Percentiles rank a stretch among this genome's conserved stretches.
Evolutionary conservation across 2,797 vertebrate species (phyloP).

Genomic region (Leptoclinus maculatus): DNA sequence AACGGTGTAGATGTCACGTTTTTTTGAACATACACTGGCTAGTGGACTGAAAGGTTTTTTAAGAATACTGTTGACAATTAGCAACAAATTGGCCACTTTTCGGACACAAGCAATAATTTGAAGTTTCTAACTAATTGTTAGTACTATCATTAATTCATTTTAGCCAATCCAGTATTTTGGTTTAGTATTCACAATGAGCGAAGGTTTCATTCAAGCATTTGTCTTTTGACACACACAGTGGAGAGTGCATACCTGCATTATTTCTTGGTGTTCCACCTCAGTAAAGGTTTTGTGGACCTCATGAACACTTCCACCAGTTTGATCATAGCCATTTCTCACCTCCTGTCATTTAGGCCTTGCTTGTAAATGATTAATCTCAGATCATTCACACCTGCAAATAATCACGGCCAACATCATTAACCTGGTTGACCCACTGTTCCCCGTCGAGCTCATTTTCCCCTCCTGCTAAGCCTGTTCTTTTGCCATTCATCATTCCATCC

Average conservation of each 20-base stretch:
- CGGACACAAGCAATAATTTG: not conserved
- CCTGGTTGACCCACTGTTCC: slow-evolving; percentile 71
- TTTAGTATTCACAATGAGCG: slow-evolving; percentile 5
- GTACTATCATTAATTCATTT: slow-evolving; percentile 9
- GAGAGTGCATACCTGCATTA: slow-evolving; percentile 21
- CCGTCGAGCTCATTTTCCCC: slow-evolving; percentile 70
- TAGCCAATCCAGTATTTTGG: not conserved
- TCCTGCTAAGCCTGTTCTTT: slow-evolving; percentile 65
- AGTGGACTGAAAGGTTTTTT: slow-evolving; percentile 1
- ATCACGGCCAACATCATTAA: slow-evolving; percentile 77
- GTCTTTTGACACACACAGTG: slow-evolving; percentile 9
- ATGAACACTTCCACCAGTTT: slow-evolving; percentile 57
- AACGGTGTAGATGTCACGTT: not conserved
- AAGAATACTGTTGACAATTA: slow-evolving; percentile 7
- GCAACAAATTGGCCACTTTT: not conserved
- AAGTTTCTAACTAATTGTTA: slow-evolving; percentile 14
- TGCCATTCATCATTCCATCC: slow-evolving; percentile 79
- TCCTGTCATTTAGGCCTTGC: slow-evolving; percentile 59
- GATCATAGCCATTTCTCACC: slow-evolving; percentile 69
- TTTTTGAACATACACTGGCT: not conserved
- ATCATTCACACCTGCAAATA: slow-evolving; percentile 80
- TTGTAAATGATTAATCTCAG: slow-evolving; percentile 73
- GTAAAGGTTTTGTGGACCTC: slow-evolving; percentile 55
- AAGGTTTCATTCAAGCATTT: slow-evolving; percentile 15
- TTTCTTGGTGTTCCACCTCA: slow-evolving; percentile 37